Base-by-base conservation (phyloP, 2,113 vertebrate genomes). In the Acinonyx jubatus region DNA sequence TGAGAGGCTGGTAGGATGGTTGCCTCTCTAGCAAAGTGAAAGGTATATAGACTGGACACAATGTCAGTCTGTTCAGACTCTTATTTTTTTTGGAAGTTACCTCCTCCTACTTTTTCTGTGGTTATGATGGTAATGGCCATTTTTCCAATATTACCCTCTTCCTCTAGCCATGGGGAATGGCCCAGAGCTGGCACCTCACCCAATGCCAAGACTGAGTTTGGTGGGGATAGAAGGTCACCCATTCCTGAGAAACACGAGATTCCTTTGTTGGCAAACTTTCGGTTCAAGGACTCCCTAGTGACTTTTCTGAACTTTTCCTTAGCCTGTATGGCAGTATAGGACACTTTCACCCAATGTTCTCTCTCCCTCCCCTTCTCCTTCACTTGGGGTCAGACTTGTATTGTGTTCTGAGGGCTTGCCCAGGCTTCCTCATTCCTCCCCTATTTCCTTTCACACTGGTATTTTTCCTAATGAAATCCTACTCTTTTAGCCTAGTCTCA, bases 1-100 rank as follows among this genome's bases (percentile, higher is more conserved):
- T 0, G 0, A 88, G 91, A 85, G 45, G 61, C 33, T 86, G 11
- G 0, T 38, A 23, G 48, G 36, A 11, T 74, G 57, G 36, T 57
- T 93, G 48, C 25, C 33, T 71, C 85, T 97, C 69, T 83, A 79
- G 38, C 8, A 92, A 57, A 66, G 68, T 41, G 48, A 79, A n/a
- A 79, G 12, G 1, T 86, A 2, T 84, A 45, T 7, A 68, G 33
- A 61, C 9, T 11, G 4, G 27, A 76, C 63, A 55, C 11, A 3
- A 4, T 68, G 41, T 78, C 66, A 27, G 7, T 65, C 50, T 92
- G 78, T 23, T 15, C 19, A 65, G 33, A 0, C n/a, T 93, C 38
- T 36, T 31, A 5, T 6, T 87, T 50, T 61, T 85, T 45, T 19
- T 82, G 21, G 25, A 94, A 85, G 87, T 4, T 6, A 52, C 38